A percentile compares a stretch with the other conserved stretches of the same genome.
These are phyloP conservation scores for Notoglanidium macrostoma DNA, from an alignment of 2,797 vertebrate genomes.

Conservation along the genomic window DNA sequence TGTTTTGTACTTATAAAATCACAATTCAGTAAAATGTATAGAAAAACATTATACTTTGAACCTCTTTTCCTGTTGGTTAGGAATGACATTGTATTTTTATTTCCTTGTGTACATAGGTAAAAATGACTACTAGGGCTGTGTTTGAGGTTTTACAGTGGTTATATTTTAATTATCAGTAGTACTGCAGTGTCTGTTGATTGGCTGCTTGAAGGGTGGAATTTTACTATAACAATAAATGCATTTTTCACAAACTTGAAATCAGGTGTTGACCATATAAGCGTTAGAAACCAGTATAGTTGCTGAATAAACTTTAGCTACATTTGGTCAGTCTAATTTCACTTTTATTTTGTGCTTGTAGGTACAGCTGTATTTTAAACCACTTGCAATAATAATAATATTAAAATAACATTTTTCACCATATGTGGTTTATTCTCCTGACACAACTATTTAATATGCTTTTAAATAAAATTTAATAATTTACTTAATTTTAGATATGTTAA, in stretches of 20 bases:
- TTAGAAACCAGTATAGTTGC: not conserved
- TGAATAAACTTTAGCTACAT: slow-evolving; percentile 8
- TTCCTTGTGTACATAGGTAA: slow-evolving; percentile 12
- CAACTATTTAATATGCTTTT: not conserved
- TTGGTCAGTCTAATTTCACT: not conserved
- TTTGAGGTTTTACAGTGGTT: not conserved
- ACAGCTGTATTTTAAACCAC: not conserved
- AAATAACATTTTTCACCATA: not conserved
- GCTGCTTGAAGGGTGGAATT: not conserved
- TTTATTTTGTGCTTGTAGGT: not conserved
- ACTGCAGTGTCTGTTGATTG: not conserved
- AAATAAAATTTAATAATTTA: not conserved
- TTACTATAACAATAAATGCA: not conserved
- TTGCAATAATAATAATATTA: not conserved
- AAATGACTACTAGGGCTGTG: not conserved
- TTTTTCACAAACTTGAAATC: slow-evolving; percentile 3
- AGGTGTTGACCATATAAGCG: not conserved
- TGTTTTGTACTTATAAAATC: not conserved
- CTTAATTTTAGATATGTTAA: not conserved
- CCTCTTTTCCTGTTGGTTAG: not conserved
- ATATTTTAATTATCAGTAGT: slow-evolving; percentile 38
- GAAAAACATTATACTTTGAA: not conserved
- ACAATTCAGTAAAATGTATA: slow-evolving; percentile 3
- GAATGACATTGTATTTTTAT: slow-evolving; percentile 2
- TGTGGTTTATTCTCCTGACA: not conserved